Conservation (phyloP, 1,140 invertebrate genomes). For the Caligus rogercresseyi region DNA sequence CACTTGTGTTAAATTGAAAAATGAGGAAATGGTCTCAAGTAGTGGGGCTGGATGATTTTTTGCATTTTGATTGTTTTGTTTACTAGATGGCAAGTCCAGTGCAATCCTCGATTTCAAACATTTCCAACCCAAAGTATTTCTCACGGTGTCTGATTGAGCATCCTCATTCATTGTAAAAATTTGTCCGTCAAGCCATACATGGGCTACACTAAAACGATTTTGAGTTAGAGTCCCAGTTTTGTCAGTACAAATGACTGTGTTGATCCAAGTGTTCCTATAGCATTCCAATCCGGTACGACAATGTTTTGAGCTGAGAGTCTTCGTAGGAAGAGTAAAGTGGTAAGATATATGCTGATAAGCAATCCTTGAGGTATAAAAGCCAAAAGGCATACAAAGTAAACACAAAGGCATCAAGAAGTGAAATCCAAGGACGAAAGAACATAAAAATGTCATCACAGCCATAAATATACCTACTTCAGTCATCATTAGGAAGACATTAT, state of each 20-base stretch:
- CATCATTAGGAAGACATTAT: not conserved
- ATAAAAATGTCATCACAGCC: not conserved
- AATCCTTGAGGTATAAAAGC: not conserved
- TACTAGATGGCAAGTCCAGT: no score
- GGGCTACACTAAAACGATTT: not conserved
- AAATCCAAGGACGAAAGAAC: not conserved
- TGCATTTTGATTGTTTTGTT: no score
- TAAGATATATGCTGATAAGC: not conserved
- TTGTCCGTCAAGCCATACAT: not conserved
- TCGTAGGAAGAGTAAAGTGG: not conserved
- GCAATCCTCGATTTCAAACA: no score
- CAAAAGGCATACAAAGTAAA: not conserved
- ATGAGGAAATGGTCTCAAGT: no score
- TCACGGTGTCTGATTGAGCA: no score
- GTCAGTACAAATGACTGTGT: not conserved
- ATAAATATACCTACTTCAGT: not conserved
- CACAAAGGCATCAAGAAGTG: not conserved
- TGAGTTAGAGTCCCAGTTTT: not conserved
- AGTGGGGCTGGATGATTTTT: no score
- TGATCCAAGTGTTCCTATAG: not conserved
- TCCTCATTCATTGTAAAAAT: no score
- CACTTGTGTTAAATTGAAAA: no score
- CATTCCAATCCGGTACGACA: not conserved
- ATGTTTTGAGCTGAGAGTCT: not conserved
- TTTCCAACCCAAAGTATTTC: no score